phyloP scores from a whole-genome alignment of 2,888 invertebrate species.

The Atrina japonica region DNA sequence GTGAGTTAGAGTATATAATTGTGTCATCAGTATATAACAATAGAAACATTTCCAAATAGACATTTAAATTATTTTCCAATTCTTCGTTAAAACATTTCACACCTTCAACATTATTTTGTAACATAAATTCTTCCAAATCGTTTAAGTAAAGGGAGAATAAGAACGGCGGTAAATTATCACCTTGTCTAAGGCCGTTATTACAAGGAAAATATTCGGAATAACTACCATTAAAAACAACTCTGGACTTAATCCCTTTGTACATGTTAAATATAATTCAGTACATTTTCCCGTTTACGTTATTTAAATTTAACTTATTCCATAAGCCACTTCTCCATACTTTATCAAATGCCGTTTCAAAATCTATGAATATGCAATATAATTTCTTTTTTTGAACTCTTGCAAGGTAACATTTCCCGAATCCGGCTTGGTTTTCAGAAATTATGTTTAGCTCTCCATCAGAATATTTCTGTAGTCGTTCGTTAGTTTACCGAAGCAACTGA shows the following conservation, averaged over 20 bases:
- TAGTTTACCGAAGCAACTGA: slow-evolving; percentile 16
- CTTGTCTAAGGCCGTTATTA: neutral
- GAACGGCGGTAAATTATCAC: neutral
- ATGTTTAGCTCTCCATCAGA: slow-evolving; percentile 11
- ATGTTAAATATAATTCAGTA: slow-evolving; percentile 22
- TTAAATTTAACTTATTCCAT: slow-evolving; percentile 20
- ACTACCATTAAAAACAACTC: slow-evolving; percentile 1
- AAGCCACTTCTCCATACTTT: slow-evolving; percentile 28
- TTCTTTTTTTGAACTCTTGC: slow-evolving; percentile 24
- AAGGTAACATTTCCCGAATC: neutral
- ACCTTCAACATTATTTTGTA: slow-evolving; percentile 2
- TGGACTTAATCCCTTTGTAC: slow-evolving; percentile 33
- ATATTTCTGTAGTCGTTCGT: slow-evolving; percentile 15
- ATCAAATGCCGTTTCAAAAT: slow-evolving; percentile 34
- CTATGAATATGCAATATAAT: slow-evolving; percentile 27
- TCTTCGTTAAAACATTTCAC: neutral
- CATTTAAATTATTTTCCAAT: neutral
- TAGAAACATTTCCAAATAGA: neutral
- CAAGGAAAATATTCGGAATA: slow-evolving; percentile 6
- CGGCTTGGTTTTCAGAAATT: neutral
- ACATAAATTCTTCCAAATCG: slow-evolving; percentile 14
- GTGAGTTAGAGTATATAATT: too few species aligned
- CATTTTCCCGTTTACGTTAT: slow-evolving; percentile 30
- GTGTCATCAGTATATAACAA: slow-evolving; percentile 12
- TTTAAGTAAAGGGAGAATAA: neutral